Evolutionary conservation across 2,888 invertebrate genomes (phyloP).

Genomic region (Cheilosia pagana): DNA sequence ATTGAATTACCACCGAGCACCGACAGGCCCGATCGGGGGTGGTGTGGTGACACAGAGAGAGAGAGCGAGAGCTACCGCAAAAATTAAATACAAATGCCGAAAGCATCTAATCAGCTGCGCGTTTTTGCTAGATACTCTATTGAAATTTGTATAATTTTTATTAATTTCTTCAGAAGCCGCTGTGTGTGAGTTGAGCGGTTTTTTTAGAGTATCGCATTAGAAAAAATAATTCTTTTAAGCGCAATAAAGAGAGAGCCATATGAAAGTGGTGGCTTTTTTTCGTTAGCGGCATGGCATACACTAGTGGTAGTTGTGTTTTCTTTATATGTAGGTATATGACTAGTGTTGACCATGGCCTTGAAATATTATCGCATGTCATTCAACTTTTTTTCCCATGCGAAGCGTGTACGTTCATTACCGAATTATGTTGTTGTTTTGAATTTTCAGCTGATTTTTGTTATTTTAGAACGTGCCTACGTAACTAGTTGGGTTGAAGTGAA

Average conservation of each 20-base stretch:
- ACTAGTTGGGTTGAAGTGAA: neutral
- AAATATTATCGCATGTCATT: constrained; percentile 69
- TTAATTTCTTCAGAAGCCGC: constrained; percentile 18
- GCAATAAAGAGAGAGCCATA: neutral
- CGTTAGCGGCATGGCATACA: neutral
- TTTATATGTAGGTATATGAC: constrained; percentile 1
- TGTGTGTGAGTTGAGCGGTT: neutral
- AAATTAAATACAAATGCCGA: constrained; percentile 35
- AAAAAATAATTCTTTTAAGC: neutral
- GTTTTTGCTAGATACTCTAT: constrained; percentile 17
- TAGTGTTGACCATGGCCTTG: constrained; percentile 71
- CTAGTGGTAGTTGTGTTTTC: constrained; percentile 12
- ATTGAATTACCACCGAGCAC: neutral
- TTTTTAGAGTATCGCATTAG: neutral
- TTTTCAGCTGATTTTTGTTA: constrained; percentile 37
- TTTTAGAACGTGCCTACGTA: constrained; percentile 13
- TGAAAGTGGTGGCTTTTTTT: neutral
- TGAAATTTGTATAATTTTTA: constrained; percentile 33
- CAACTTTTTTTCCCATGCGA: constrained; percentile 63
- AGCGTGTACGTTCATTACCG: constrained; percentile 18
- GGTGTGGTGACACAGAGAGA: neutral
- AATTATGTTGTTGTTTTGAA: constrained; percentile 27
- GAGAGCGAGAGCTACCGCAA: neutral
- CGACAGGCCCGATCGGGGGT: neutral
- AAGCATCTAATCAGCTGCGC: constrained; percentile 60